Percentiles rank a stretch among this genome's conserved stretches.
phyloP scores from a whole-genome alignment of 2,797 vertebrate species.

The Spinibarbus caldwelli region DNA sequence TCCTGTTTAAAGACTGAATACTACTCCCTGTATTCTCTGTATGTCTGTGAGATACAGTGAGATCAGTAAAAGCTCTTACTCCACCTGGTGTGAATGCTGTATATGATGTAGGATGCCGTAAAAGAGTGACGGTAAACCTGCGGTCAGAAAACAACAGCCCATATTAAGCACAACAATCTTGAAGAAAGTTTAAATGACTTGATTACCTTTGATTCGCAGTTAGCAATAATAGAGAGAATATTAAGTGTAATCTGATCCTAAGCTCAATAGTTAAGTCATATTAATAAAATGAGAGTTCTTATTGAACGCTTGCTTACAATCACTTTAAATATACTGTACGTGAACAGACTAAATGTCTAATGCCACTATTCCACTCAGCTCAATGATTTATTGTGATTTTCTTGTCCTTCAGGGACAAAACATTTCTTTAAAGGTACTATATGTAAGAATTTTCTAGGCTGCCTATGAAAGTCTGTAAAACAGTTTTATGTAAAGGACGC shows the following conservation, averaged over 20 bases:
- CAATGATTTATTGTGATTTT: not conserved
- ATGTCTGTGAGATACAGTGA: not conserved
- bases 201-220: not conserved
- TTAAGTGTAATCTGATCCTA: not conserved
- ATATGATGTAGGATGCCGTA: conserved; percentile 83
- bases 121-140: conserved; percentile 81
- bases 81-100: conserved; percentile 81
- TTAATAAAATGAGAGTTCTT: not conserved
- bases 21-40: not conserved
- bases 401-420: not conserved
- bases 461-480: not conserved
- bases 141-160: conserved; percentile 52
- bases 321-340: not conserved
- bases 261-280: not conserved
- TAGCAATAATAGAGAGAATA: not conserved
- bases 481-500: not conserved
- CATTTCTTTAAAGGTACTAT: not conserved
- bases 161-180: not conserved
- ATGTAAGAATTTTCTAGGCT: not conserved
- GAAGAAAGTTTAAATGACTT: not conserved
- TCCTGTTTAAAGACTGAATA: not conserved
- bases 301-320: too few relatives aligned
- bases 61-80: conserved; percentile 12
- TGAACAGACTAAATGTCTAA: not conserved
- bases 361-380: not conserved